Evolutionary conservation across 2,888 invertebrate genomes (phyloP), one percentile per base, ranked within the genome.

Genomic region (Ceraclea dissimilis): DNA sequence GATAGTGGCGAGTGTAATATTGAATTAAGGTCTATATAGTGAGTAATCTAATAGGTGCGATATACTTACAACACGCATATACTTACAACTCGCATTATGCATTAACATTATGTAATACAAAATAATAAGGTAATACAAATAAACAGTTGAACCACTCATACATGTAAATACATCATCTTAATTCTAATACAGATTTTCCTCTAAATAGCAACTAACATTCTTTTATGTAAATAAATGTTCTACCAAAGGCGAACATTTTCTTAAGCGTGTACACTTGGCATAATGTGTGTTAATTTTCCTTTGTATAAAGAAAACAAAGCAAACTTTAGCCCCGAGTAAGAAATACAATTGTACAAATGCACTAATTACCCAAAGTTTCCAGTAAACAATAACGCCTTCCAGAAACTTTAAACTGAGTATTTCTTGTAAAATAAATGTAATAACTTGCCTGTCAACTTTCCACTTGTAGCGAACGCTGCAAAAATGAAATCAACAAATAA

Each of bases 331-430:
- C 44, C 20, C 49, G 47, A 26, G 51, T 13, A 39, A 39, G 39
- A 39, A 57, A 43, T 47, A 59, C 59, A 59, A 59, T 57, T 51
- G 57, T 54, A 31, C 53, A 52, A 59, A 57, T 59, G 57, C 59
- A 59, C 59, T 59, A 59, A 59, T 59, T 59, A 54, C 59, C 49
- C 48, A 49, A 57, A 59, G 59, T 59, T 59, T 59, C 43, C 56
- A 46, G 48, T 34, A 49, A 57, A 59, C 59, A 59, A 59, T 59
- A 59, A 59, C 53, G 54, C 51, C 56, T 59, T 59, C 56, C 21
- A 47, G 34, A 53, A 53, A 57, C 53, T 53, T 57, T 50, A 52
- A 52, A 49, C 49, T 39, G 39, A 39, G 39, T 39, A 39, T 5
- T 39, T 39, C 39, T 20, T 11, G 47, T 39, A 16, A 39, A 39